Conservation (phyloP, 2,797 vertebrate genomes). For the Gambusia yucatana region DNA sequence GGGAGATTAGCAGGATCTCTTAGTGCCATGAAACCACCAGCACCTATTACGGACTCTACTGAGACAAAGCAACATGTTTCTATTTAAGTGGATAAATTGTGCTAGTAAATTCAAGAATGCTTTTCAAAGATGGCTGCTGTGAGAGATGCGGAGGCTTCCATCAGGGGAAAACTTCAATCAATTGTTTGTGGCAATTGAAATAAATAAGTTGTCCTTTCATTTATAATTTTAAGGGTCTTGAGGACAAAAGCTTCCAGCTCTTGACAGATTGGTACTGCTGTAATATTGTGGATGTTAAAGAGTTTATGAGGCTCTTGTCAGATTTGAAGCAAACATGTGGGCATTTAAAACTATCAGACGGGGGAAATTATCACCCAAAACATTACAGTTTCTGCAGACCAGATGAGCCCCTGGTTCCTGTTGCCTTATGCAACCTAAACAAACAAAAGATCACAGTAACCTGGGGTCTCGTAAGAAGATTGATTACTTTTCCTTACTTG, state of each 20-base stretch:
- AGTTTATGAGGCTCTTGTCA: neutral
- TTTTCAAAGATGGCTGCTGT: neutral
- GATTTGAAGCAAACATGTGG: neutral
- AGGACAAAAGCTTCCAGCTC: neutral
- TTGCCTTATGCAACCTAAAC: constrained; percentile 29
- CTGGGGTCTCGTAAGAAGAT: constrained; percentile 48
- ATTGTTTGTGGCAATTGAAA: neutral
- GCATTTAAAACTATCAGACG: neutral
- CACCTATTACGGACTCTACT: neutral
- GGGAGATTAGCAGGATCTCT: constrained; percentile 39
- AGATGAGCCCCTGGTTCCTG: constrained; percentile 23
- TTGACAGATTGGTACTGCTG: neutral
- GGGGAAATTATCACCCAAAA: constrained; percentile 25
- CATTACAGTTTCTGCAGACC: constrained; percentile 28
- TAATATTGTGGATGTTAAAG: neutral
- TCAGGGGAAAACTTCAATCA: neutral
- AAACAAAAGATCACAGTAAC: constrained; percentile 33
- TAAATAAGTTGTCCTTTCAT: neutral
- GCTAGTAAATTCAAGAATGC: neutral
- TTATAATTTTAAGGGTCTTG: neutral
- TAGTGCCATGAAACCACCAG: constrained; percentile 23
- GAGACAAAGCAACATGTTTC: neutral
- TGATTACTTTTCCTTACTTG: constrained; percentile 51
- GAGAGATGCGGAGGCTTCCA: neutral
- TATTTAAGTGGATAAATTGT: neutral